Evolutionary conservation across 2,888 invertebrate genomes (phyloP), one percentile per base, ranked within the genome.

Genomic region (Apoderus coryli): DNA sequence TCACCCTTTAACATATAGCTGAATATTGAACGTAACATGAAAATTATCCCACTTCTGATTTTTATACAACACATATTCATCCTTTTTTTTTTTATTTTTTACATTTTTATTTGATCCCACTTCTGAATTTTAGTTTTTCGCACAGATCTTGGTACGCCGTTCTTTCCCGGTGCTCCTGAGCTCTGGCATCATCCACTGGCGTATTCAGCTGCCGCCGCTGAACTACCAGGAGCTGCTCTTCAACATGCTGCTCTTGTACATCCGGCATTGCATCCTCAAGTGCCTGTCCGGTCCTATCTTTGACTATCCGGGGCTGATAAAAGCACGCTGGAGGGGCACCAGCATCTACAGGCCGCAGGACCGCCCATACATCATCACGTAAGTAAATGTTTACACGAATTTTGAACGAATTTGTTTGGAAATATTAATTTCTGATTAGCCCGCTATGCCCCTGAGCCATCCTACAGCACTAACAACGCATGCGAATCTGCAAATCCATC

Each of bases 221-320:
- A 89, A 61, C 67, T 89, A 59, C 85, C 80, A 39, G 77, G 77
- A 42, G 72, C 76, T 36, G 67, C 79, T 46, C 68, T 86, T 52
- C 85, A 85, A 59, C 85, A 85, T 63, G 77, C 76, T 45, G 81
- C 89, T 46, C 74, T 93, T 56, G 86, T 92, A 57, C 92, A 92
- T 65, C 92, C 92, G 60, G 92, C 89, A 64, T 78, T 93, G 67
- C 89, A 90, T 69, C 88, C 89, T 63, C 92, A 93, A 78, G 86
- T 92, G 65, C 89, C 89, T 62, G 89, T 89, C 63, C 84, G 88
- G 67, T 86, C 86, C 67, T 88, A 85, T 74, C 86, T 88, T 78
- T 88, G 86, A 88, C 86, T 86, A 85, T 81, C 84, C 19, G n/a
- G 19, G 7, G 19, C 7, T 19, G n/a, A n/a, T n/a, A 19, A 19